phyloP scores from a whole-genome alignment of 2,797 vertebrate species.

The Notamacropus eugenii region DNA sequence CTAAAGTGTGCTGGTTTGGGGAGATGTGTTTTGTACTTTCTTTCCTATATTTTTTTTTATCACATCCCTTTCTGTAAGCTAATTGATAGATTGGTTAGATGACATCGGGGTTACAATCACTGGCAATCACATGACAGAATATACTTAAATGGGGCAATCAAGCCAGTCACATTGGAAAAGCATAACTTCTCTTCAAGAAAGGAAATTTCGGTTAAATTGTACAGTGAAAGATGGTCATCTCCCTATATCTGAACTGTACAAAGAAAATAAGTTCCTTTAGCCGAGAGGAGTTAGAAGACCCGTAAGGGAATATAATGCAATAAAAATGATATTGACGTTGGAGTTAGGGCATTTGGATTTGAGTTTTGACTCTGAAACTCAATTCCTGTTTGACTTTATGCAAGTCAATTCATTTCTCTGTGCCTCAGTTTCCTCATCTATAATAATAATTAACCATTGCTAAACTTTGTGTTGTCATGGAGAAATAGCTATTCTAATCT shows the following conservation, averaged over 20 bases:
- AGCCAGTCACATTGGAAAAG: neutral
- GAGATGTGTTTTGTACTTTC: neutral
- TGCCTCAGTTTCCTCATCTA: neutral
- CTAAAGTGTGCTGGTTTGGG: neutral
- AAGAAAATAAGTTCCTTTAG: neutral
- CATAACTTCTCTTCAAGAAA: neutral
- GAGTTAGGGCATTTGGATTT: neutral
- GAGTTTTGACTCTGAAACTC: neutral
- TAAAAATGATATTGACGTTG: neutral
- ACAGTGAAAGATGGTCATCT: neutral
- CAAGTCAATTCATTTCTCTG: neutral
- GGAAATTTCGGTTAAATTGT: neutral
- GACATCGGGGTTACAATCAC: neutral
- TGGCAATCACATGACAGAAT: neutral
- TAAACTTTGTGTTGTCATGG: no score
- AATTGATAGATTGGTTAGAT: neutral
- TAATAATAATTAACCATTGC: neutral
- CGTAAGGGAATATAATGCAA: neutral
- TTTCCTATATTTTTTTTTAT: neutral
- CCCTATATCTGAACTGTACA: neutral
- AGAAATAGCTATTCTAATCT: neutral
- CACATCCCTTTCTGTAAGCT: neutral
- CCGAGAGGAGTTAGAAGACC: neutral
- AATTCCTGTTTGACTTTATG: neutral
- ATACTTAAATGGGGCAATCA: neutral